phyloP scores from a whole-genome alignment of 2,888 invertebrate genomes.

The Tortrix viridana region DNA sequence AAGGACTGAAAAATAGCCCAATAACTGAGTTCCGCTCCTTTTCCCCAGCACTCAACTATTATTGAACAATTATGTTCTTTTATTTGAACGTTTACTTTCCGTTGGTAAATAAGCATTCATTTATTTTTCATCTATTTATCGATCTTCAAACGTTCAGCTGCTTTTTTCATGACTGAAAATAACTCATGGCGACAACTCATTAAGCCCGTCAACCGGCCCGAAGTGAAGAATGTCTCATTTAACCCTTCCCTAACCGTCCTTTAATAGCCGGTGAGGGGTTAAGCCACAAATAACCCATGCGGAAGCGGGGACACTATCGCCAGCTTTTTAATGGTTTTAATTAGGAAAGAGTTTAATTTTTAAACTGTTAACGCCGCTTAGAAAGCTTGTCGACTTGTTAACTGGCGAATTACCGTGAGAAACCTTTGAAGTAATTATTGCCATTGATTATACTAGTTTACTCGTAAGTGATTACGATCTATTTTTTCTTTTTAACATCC shows the following conservation, averaged over 20 bases:
- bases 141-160: slow-evolving; percentile 43
- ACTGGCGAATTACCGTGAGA: slow-evolving; percentile 76
- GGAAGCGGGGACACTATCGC: slow-evolving; percentile 74
- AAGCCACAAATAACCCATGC: slow-evolving; percentile 79
- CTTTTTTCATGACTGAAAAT: slow-evolving; percentile 70
- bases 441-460: slow-evolving; percentile 15
- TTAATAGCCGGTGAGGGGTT: slow-evolving; percentile 81
- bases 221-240: slow-evolving; percentile 83
- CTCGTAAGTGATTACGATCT: slow-evolving; percentile 9
- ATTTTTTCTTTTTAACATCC: background rate
- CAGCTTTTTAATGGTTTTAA: slow-evolving; percentile 81
- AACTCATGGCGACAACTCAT: slow-evolving; percentile 80
- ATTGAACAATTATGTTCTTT: no score
- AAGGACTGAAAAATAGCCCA: no score
- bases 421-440: slow-evolving; percentile 48
- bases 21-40: no score
- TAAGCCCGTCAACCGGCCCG: slow-evolving; percentile 72
- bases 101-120: no score
- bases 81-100: no score
- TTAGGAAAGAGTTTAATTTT: slow-evolving; percentile 83
- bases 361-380: slow-evolving; percentile 59
- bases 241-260: slow-evolving; percentile 70
- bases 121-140: no score
- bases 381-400: slow-evolving; percentile 59
- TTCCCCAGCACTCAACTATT: no score